A percentile compares a stretch with the other conserved stretches of the same genome.
phyloP scores from a whole-genome alignment of 2,888 invertebrate genomes.

The Lagria hirta region DNA sequence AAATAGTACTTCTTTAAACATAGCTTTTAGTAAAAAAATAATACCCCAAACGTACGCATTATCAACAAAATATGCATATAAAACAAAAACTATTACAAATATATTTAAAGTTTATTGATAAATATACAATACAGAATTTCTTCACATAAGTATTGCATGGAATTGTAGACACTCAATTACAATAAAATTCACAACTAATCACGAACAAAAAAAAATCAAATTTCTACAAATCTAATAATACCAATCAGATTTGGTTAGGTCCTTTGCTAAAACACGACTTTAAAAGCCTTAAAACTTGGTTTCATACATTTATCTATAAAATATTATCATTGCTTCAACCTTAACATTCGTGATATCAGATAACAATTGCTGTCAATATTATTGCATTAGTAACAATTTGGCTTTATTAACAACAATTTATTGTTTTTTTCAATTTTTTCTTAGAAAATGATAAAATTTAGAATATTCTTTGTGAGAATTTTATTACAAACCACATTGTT shows the following conservation, averaged over 20 bases:
- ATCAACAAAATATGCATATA: no score
- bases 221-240: conserved; percentile 27
- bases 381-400: conserved; percentile 46
- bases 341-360: conserved; percentile 44
- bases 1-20: no score
- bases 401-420: conserved; percentile 43
- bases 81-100: conserved; percentile 13
- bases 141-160: conserved; percentile 41
- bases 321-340: conserved; percentile 37
- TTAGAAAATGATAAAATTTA: conserved; percentile 41
- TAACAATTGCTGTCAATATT: conserved; percentile 48
- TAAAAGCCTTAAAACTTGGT: conserved; percentile 38
- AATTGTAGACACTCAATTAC: conserved; percentile 42
- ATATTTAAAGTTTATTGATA: conserved; percentile 41
- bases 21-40: no score
- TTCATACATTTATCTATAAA: conserved; percentile 34
- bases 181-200: conserved; percentile 38
- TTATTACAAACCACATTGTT: conserved; percentile 15
- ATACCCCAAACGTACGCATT: no score
- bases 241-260: conserved; percentile 28
- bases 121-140: conserved; percentile 46
- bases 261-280: conserved; percentile 35
- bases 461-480: conserved; percentile 36
- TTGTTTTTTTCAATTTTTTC: conserved; percentile 32
- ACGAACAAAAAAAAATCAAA: conserved; percentile 36